Evolutionary conservation across 2,888 invertebrate genomes (phyloP).

Genomic region (Melieria omissa): DNA sequence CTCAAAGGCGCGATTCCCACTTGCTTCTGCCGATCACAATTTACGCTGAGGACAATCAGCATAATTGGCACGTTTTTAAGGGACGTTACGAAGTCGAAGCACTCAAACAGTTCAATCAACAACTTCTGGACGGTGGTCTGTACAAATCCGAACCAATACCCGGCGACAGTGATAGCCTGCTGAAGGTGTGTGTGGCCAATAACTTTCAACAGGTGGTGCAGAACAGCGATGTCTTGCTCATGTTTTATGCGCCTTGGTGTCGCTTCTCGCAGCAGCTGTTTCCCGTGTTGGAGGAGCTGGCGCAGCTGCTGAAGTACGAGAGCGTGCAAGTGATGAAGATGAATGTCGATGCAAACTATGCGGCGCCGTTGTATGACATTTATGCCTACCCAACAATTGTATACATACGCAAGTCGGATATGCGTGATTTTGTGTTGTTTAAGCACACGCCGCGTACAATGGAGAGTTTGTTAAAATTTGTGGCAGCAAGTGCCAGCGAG

Average conservation of each 20-base stretch:
- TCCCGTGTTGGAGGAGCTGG: conserved; percentile 39
- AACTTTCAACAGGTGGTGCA: conserved; percentile 45
- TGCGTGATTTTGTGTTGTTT: conserved; percentile 37
- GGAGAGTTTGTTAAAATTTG: conserved; percentile 40
- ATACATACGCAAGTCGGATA: conserved; percentile 35
- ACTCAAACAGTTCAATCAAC: conserved; percentile 41
- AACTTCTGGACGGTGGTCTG: conserved; percentile 38
- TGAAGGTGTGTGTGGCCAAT: conserved; percentile 38
- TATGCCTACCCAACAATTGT: conserved; percentile 37
- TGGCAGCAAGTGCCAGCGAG: conserved; percentile 34
- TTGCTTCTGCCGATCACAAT: too few relatives aligned
- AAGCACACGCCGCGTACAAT: conserved; percentile 9
- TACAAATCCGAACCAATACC: conserved; percentile 26
- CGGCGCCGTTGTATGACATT: conserved; percentile 44
- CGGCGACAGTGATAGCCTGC: conserved; percentile 24
- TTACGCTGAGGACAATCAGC: too few relatives aligned
- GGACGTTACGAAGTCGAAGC: conserved; percentile 2
- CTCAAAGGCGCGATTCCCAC: too few relatives aligned
- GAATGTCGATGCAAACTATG: conserved; percentile 40
- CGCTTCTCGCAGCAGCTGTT: conserved; percentile 13
- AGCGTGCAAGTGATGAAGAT: conserved; percentile 45
- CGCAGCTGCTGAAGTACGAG: conserved; percentile 38
- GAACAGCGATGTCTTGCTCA: conserved; percentile 32
- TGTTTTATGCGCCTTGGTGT: conserved; percentile 38
- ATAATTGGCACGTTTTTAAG: too few relatives aligned